These are phyloP conservation scores for Stegodyphus mimosarum DNA, from an alignment of 1,140 invertebrate species.

Conservation along the genomic window DNA sequence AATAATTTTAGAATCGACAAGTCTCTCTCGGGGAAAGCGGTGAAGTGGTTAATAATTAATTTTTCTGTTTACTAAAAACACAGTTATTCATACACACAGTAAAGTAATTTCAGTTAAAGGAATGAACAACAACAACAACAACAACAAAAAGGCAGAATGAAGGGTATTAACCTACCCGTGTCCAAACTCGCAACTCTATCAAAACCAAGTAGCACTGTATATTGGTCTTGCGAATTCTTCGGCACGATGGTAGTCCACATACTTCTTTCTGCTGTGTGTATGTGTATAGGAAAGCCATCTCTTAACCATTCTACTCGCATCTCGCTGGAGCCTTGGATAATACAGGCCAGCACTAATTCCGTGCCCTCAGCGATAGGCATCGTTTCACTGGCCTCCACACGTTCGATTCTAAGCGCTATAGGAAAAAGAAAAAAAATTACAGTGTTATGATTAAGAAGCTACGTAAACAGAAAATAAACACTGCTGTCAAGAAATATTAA, in stretches of 20 bases:
- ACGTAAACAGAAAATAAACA: too few species aligned
- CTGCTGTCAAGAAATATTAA: too few species aligned
- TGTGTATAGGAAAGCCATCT: constrained; percentile 55
- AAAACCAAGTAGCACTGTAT: constrained; percentile 59
- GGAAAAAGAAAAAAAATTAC: background rate
- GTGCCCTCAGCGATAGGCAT: constrained; percentile 56
- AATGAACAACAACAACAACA: background rate
- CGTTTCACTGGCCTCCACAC: constrained; percentile 45
- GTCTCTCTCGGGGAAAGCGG: too few species aligned
- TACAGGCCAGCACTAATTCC: constrained; percentile 60
- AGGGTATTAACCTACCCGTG: constrained; percentile 37
- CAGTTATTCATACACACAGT: too few species aligned
- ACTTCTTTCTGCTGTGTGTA: constrained; percentile 31
- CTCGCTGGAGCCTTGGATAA: constrained; percentile 48
- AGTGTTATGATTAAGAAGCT: too few species aligned
- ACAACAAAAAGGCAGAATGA: background rate
- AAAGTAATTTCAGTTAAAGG: background rate
- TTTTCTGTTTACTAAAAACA: too few species aligned
- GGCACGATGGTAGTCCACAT: constrained; percentile 60
- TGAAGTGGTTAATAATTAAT: too few species aligned
- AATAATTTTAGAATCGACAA: too few species aligned
- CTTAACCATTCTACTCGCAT: constrained; percentile 60
- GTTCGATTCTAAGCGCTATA: constrained; percentile 52
- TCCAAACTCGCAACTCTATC: constrained; percentile 46
- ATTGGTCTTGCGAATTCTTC: constrained; percentile 59